Percentiles rank a stretch among this genome's conserved stretches.
phyloP scores from a whole-genome alignment of 1,140 invertebrate genomes.

The Calosoma granatense region DNA sequence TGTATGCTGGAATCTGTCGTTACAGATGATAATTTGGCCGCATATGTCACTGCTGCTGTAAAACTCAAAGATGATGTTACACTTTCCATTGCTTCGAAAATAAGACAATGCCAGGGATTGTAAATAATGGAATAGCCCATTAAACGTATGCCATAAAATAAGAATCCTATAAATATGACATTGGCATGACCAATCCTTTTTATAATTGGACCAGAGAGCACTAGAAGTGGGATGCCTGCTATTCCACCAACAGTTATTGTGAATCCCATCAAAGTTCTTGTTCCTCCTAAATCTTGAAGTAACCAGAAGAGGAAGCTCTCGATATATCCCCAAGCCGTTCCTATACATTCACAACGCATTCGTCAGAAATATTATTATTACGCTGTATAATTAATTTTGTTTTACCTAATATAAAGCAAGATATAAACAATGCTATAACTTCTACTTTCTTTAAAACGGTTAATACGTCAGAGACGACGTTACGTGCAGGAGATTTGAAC shows the following conservation, averaged over 20 bases:
- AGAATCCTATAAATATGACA: conserved; percentile 68
- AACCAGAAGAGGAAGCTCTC: conserved; percentile 83
- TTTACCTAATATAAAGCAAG: conserved; percentile 60
- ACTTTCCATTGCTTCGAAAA: conserved; percentile 75
- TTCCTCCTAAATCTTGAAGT: conserved; percentile 66
- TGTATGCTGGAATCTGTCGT: conserved; percentile 74
- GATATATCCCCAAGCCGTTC: conserved; percentile 72
- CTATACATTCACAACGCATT: no score
- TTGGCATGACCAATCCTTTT: conserved; percentile 69
- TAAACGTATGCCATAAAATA: conserved; percentile 65
- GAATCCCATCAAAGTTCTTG: conserved; percentile 71
- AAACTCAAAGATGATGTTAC: conserved; percentile 74
- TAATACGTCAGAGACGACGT: conserved; percentile 60
- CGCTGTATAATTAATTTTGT: conserved; percentile 1
- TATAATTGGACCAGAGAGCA: conserved; percentile 69
- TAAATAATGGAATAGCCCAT: conserved; percentile 71
- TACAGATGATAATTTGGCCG: conserved; percentile 64
- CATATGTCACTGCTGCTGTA: conserved; percentile 73
- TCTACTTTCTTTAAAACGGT: conserved; percentile 61
- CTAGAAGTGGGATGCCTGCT: conserved; percentile 65
- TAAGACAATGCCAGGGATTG: conserved; percentile 68
- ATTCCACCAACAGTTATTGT: conserved; percentile 71
- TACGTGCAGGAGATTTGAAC: conserved; percentile 63
- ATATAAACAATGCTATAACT: conserved; percentile 59
- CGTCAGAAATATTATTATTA: conserved; percentile 14